These are phyloP conservation scores for Tetraodon nigroviridis DNA, from an alignment of 2,113 vertebrate species.

Conservation along the genomic window DNA sequence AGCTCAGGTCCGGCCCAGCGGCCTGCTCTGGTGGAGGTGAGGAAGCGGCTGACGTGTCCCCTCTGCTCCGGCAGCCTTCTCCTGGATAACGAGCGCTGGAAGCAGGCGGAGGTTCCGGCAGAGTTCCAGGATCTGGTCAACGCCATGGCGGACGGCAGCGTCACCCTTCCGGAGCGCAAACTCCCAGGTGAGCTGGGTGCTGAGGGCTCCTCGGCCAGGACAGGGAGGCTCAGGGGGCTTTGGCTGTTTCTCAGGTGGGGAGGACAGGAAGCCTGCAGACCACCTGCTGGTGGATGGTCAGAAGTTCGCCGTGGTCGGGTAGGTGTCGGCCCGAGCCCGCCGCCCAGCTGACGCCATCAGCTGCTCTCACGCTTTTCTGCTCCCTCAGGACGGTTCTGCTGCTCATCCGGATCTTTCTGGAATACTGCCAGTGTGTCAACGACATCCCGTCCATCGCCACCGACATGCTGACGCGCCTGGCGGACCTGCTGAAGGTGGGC, in stretches of 20 bases:
- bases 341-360: too few species aligned
- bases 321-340: slow-evolving; percentile 44
- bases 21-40: neutral
- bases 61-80: slow-evolving; percentile 76
- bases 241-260: slow-evolving; percentile 65
- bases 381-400: slow-evolving; percentile 88
- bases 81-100: slow-evolving; percentile 96
- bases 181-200: slow-evolving; percentile 68
- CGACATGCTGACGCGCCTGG: slow-evolving; percentile 93
- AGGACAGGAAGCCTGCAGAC: slow-evolving; percentile 87
- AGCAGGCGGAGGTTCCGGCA: slow-evolving; percentile 93
- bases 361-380: neutral
- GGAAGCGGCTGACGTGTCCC: neutral
- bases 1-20: slow-evolving; percentile 76
- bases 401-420: slow-evolving; percentile 95
- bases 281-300: slow-evolving; percentile 87
- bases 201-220: too few species aligned
- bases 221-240: too few species aligned
- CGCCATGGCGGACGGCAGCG: slow-evolving; percentile 86
- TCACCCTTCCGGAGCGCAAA: slow-evolving; percentile 88
- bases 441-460: slow-evolving; percentile 95
- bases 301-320: slow-evolving; percentile 96
- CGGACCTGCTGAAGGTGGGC: slow-evolving; percentile 90
- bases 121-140: slow-evolving; percentile 97
- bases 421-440: slow-evolving; percentile 98